Conservation (phyloP, 2,797 vertebrate species). For the Sebastes miniatus region DNA sequence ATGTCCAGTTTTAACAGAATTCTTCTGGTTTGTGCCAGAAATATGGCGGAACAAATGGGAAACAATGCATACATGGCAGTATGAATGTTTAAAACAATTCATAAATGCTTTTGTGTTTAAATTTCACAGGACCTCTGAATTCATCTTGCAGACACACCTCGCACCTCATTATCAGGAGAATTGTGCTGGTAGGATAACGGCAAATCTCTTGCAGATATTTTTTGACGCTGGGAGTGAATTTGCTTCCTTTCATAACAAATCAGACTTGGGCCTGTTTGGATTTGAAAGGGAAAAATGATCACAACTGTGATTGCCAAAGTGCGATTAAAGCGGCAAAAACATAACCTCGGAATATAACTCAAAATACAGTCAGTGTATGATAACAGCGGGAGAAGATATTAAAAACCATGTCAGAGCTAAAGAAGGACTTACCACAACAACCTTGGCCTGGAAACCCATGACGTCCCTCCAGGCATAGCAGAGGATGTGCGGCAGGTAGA, state of each 20-base stretch:
- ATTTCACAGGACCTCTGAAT: constrained; percentile 12
- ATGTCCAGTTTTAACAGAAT: background rate
- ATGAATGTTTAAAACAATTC: constrained; percentile 7
- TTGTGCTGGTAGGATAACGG: background rate
- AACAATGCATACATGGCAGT: background rate
- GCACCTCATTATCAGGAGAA: constrained; percentile 27
- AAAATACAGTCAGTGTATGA: constrained; percentile 9
- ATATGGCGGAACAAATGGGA: constrained; percentile 5
- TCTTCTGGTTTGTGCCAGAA: background rate
- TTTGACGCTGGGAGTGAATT: constrained; percentile 4
- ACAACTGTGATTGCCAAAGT: background rate
- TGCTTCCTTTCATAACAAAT: constrained; percentile 26
- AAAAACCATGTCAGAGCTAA: constrained; percentile 25
- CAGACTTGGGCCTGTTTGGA: constrained; percentile 2
- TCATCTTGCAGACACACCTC: constrained; percentile 30
- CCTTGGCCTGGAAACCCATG: constrained; percentile 87
- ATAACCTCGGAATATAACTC: constrained; percentile 12
- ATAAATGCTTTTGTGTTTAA: background rate
- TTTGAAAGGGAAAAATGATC: constrained; percentile 9
- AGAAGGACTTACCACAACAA: constrained; percentile 86
- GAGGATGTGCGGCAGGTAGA: constrained; percentile 93
- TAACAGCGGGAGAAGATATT: constrained; percentile 40
- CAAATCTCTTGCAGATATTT: constrained; percentile 23
- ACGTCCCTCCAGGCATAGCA: constrained; percentile 95
- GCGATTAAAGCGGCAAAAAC: constrained; percentile 26